Percentiles rank a stretch among this genome's conserved stretches.
Conservation (phyloP, 23 tunicate species). For the Oikopleura albicans region DNA sequence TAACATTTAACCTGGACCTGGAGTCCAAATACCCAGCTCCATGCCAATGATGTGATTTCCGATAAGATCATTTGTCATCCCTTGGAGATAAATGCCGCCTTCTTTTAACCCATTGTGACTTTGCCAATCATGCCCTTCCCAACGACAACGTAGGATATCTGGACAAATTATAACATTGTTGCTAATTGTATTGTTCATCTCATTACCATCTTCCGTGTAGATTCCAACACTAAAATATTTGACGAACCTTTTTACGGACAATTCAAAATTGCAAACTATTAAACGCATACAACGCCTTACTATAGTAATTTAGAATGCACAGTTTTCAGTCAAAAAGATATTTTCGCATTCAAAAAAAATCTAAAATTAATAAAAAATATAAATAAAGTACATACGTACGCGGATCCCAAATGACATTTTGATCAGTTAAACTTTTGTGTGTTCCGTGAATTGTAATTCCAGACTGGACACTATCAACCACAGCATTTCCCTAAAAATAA, state of each 20-base stretch:
- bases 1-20: too few relatives aligned
- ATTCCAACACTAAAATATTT: not conserved
- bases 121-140: not conserved
- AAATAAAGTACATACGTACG: too few relatives aligned
- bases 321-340: too few relatives aligned
- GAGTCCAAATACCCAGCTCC: conserved; percentile 9
- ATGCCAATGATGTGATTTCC: not conserved
- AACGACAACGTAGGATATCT: not conserved
- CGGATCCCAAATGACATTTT: not conserved
- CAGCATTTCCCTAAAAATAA: not conserved
- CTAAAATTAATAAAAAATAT: too few relatives aligned
- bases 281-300: too few relatives aligned
- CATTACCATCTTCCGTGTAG: conserved; percentile 16
- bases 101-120: not conserved
- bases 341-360: too few relatives aligned
- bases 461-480: not conserved
- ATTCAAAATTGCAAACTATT: too few relatives aligned
- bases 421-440: not conserved
- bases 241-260: too few relatives aligned
- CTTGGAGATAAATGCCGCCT: not conserved
- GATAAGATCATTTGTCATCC: conserved; percentile 11
- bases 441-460: not conserved
- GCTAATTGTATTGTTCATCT: conserved; percentile 11
- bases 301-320: too few relatives aligned
- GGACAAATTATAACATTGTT: not conserved